Evolutionary conservation across 1,140 invertebrate genomes (phyloP).

Genomic region (Zaprionus nigranus): DNA sequence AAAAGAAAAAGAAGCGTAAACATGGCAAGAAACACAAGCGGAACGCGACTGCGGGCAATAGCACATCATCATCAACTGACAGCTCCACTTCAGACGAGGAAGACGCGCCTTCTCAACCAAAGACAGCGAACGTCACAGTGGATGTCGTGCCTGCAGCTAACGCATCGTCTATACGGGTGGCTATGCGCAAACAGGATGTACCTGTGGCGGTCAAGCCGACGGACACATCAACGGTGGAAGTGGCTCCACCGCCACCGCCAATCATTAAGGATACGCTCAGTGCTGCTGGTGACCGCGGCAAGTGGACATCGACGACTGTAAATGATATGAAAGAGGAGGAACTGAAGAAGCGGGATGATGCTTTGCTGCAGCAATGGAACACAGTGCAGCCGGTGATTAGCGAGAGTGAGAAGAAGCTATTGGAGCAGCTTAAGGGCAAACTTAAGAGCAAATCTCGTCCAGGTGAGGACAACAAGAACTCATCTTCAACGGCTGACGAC

Average conservation of each 20-base stretch:
- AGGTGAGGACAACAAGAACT: slow-evolving; percentile 44
- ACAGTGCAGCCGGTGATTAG: slow-evolving; percentile 86
- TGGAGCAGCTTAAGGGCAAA: slow-evolving; percentile 87
- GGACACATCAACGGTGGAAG: not conserved
- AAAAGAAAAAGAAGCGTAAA: slow-evolving; percentile 87
- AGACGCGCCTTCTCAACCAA: slow-evolving; percentile 80
- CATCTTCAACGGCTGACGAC: slow-evolving; percentile 38
- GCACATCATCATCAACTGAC: slow-evolving; percentile 66
- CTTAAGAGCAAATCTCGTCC: slow-evolving; percentile 75
- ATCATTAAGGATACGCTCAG: slow-evolving; percentile 57
- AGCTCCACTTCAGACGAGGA: slow-evolving; percentile 84
- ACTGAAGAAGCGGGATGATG: slow-evolving; percentile 84
- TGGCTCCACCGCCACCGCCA: slow-evolving; percentile 61
- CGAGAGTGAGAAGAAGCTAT: slow-evolving; percentile 86
- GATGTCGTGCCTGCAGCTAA: slow-evolving; percentile 84
- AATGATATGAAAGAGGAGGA: slow-evolving; percentile 51
- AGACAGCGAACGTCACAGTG: slow-evolving; percentile 43
- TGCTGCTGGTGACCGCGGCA: slow-evolving; percentile 71
- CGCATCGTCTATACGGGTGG: slow-evolving; percentile 88
- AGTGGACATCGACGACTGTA: slow-evolving; percentile 59
- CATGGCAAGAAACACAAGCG: slow-evolving; percentile 86
- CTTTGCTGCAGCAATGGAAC: slow-evolving; percentile 87
- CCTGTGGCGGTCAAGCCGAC: slow-evolving; percentile 58
- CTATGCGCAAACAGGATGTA: slow-evolving; percentile 88
- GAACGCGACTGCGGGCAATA: slow-evolving; percentile 77